Evolutionary conservation across 1,140 invertebrate genomes (phyloP), one percentile per base, ranked within the genome.

Genomic region (Babylonia areolata): DNA sequence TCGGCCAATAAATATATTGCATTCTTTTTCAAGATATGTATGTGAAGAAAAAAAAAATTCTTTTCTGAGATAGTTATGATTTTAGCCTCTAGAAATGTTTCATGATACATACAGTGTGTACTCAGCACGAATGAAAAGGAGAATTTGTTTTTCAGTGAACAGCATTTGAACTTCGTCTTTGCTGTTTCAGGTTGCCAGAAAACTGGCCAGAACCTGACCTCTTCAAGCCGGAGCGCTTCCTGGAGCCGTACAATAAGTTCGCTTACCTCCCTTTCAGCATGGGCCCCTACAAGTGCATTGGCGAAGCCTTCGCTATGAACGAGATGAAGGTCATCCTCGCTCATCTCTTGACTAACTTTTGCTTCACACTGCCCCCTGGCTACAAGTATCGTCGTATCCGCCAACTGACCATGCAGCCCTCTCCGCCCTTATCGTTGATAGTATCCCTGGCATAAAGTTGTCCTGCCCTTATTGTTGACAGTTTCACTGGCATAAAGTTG

Each of bases 281-380:
- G 28, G 92, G 92, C 87, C 89, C 84, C 28, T 88, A 89, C 54
- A 91, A 91, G 88, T 91, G 89, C 81, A 90, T 91, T 51, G 91
- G 91, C 11, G 71, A 91, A 78, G 88, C 87, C 51, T 92, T 91
- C 87, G 89, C 91, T 35, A 82, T 91, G 79, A 85, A 89, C 35
- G 92, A 92, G 80, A 90, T 90, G 81, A 91, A 90, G 80, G 87
- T 88, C 15, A 88, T 90, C 6, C 69, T 92, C n/a, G 86, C 90
- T 23, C 54, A 80, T 12, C 81, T 92, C 5, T n/a, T 88, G 33
- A 20, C 46, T 23, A 83, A 71, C 33, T 89, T 91, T 87, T 40
- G 73, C 42, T 91, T 91, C 85, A 77, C 84, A 31, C 51, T 87
- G 58, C 82, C 81, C 3, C 88, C 91, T 64, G 88, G 85, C 23